A percentile compares a stretch with the other conserved stretches of the same genome.
phyloP scores from a whole-genome alignment of 2,113 vertebrate genomes.

The Gulo gulo region DNA sequence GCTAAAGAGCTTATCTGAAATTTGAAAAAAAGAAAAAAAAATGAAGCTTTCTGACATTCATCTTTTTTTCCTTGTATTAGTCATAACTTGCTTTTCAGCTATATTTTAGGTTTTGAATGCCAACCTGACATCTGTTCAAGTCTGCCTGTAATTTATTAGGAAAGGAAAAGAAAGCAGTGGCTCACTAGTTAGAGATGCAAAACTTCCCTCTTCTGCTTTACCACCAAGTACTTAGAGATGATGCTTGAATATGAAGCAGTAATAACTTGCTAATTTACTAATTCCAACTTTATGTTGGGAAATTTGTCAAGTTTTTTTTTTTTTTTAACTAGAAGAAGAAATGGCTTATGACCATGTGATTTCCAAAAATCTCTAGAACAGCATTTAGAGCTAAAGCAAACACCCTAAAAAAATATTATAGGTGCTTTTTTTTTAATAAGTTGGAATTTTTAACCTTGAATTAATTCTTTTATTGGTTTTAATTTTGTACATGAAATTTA shows the following conservation, averaged over 20 bases:
- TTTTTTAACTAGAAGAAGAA: constrained; percentile 53
- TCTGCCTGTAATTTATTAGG: constrained; percentile 84
- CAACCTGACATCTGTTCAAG: constrained; percentile 85
- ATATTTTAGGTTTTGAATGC: constrained; percentile 87
- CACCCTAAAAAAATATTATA: neutral
- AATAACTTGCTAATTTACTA: constrained; percentile 72
- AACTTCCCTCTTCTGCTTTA: constrained; percentile 58
- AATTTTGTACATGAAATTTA: constrained; percentile 25
- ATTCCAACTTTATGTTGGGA: constrained; percentile 43
- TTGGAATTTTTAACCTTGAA: neutral
- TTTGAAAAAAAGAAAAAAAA: constrained; percentile 78
- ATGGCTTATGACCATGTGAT: constrained; percentile 62
- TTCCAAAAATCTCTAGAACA: constrained; percentile 65
- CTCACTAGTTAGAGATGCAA: constrained; percentile 63
- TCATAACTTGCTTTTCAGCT: constrained; percentile 87
- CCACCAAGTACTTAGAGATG: constrained; percentile 50
- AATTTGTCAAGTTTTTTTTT: neutral
- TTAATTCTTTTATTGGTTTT: constrained; percentile 22
- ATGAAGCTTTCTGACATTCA: constrained; percentile 83
- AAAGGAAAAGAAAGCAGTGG: constrained; percentile 80
- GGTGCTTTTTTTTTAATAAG: neutral
- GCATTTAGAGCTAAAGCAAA: constrained; percentile 49
- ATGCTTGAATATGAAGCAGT: constrained; percentile 51
- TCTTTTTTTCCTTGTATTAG: constrained; percentile 83
- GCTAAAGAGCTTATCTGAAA: constrained; percentile 87